Conservation (phyloP, 2,888 invertebrate species). For the Euclidia mi region DNA sequence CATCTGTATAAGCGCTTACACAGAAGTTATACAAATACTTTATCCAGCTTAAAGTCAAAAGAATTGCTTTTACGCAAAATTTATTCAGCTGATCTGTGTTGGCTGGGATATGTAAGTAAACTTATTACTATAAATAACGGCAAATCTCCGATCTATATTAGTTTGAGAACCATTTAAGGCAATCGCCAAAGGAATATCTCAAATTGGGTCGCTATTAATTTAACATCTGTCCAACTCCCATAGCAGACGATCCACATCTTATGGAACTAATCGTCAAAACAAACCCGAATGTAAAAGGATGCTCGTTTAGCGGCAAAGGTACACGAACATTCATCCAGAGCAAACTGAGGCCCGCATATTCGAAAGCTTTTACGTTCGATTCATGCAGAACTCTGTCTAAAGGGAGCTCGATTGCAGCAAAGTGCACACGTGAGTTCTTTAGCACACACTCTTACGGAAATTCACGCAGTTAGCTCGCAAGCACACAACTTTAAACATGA, state of each 20-base stretch:
- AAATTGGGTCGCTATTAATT: constrained; percentile 6
- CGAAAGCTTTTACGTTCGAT: constrained; percentile 72
- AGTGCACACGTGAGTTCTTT: constrained; percentile 73
- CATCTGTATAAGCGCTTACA: too few species aligned
- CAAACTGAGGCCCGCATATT: constrained; percentile 71
- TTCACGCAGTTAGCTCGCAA: constrained; percentile 69
- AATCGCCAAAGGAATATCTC: neutral
- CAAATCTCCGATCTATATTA: constrained; percentile 4
- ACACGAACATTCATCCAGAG: constrained; percentile 13
- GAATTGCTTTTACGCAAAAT: too few species aligned
- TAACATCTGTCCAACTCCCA: neutral
- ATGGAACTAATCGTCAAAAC: neutral
- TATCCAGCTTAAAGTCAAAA: too few species aligned
- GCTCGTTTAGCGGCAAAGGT: constrained; percentile 29
- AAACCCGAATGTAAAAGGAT: constrained; percentile 12
- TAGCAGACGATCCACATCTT: neutral
- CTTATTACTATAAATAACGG: neutral
- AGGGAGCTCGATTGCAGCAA: constrained; percentile 72
- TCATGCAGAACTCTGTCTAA: constrained; percentile 68
- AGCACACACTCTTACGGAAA: constrained; percentile 65
- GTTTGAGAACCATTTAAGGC: neutral
- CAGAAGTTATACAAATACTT: too few species aligned
- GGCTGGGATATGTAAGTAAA: too few species aligned
- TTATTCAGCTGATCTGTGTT: too few species aligned
- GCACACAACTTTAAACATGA: constrained; percentile 63